Evolutionary conservation across 2,113 vertebrate genomes (phyloP).

Genomic region (Aythya baeri): DNA sequence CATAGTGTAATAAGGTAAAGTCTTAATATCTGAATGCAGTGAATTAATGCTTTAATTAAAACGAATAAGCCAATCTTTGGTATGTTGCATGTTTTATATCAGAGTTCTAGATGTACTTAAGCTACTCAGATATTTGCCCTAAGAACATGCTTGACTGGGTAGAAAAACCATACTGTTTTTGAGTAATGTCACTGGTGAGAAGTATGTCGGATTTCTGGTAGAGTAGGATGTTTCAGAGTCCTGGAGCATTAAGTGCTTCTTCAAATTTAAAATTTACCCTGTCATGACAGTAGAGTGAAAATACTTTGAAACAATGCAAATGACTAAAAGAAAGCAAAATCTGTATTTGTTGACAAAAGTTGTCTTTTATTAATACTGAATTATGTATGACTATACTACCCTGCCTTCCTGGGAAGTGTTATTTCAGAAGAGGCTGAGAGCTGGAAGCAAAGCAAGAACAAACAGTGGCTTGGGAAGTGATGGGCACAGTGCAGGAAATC

Average conservation of each 20-base stretch:
- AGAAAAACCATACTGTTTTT: neutral
- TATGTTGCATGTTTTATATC: neutral
- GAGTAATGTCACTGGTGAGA: neutral
- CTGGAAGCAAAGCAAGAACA: no score
- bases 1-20: neutral
- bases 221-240: neutral
- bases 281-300: neutral
- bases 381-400: fast-evolving
- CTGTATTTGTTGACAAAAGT: neutral
- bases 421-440: neutral
- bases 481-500: neutral
- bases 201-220: neutral
- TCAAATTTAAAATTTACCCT: neutral
- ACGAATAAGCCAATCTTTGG: neutral
- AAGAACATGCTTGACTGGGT: neutral
- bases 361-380: neutral
- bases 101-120: neutral
- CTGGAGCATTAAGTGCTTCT: neutral
- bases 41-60: conserved; percentile 41
- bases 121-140: neutral
- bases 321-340: neutral
- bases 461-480: neutral
- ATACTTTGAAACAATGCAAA: neutral
- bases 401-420: neutral
- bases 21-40: neutral